phyloP scores from a whole-genome alignment of 1,140 invertebrate genomes.

The Laupala kohalensis region DNA sequence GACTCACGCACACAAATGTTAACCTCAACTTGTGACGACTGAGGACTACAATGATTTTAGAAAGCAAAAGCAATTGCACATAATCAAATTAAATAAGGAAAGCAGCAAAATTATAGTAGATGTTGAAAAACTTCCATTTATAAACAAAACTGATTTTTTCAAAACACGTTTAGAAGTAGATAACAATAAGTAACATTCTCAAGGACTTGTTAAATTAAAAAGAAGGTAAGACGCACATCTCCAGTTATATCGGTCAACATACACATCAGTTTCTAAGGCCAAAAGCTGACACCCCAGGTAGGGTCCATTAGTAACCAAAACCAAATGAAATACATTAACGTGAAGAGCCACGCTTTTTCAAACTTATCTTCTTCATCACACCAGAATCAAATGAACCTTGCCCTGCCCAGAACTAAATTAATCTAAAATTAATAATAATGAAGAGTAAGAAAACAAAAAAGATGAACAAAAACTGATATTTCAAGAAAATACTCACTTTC shows the following conservation, averaged over 20 bases:
- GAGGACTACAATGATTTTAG: too few relatives aligned
- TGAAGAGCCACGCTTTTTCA: too few relatives aligned
- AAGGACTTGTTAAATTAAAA: background rate
- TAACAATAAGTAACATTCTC: background rate
- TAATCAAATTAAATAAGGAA: too few relatives aligned
- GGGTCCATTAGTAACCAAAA: background rate
- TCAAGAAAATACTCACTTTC: slow-evolving; percentile 1
- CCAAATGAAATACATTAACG: background rate
- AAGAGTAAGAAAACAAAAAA: background rate
- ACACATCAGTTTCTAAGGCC: background rate
- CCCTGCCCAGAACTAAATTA: background rate
- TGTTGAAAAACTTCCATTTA: too few relatives aligned
- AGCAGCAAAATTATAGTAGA: too few relatives aligned
- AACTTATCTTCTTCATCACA: too few relatives aligned
- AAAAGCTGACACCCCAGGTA: background rate
- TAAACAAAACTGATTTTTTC: too few relatives aligned
- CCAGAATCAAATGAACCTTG: background rate
- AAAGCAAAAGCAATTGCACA: too few relatives aligned
- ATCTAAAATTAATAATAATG: too few relatives aligned
- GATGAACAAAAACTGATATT: background rate
- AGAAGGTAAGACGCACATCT: background rate
- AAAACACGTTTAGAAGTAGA: too few relatives aligned
- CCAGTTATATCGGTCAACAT: background rate
- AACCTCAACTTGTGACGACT: too few relatives aligned
- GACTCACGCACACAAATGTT: too few relatives aligned